These are phyloP conservation scores for Scylla paramamosain DNA, from an alignment of 1,140 invertebrate genomes.

Conservation along the genomic window DNA sequence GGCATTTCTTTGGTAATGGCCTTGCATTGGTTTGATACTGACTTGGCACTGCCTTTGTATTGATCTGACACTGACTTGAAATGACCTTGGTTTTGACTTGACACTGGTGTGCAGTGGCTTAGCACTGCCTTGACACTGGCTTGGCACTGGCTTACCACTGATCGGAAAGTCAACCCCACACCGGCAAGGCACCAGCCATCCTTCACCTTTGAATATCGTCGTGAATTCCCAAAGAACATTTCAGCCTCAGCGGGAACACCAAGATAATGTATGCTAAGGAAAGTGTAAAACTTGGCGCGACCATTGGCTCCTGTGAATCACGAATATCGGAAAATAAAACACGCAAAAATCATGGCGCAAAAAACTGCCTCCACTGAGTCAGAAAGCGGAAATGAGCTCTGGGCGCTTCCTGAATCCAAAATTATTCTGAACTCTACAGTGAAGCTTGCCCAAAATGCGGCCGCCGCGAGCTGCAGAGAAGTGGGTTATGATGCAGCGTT, in stretches of 20 bases:
- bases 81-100: no score
- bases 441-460: not conserved
- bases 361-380: not conserved
- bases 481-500: not conserved
- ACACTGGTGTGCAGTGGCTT: no score
- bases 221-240: not conserved
- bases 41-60: no score
- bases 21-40: no score
- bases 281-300: not conserved
- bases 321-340: not conserved
- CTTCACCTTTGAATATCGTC: not conserved
- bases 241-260: not conserved
- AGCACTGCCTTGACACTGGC: no score
- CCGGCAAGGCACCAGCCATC: not conserved
- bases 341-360: not conserved
- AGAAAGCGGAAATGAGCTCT: not conserved
- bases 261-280: not conserved
- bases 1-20: no score
- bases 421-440: not conserved
- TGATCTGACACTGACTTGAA: no score
- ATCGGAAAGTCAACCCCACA: no score
- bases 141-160: no score
- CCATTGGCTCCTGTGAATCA: not conserved
- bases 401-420: not conserved
- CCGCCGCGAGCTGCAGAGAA: not conserved